A percentile compares a stretch with the other conserved stretches of the same genome.
These are phyloP conservation scores for Kryptopterus vitreolus DNA, from an alignment of 2,797 vertebrate genomes.

Conservation along the genomic window DNA sequence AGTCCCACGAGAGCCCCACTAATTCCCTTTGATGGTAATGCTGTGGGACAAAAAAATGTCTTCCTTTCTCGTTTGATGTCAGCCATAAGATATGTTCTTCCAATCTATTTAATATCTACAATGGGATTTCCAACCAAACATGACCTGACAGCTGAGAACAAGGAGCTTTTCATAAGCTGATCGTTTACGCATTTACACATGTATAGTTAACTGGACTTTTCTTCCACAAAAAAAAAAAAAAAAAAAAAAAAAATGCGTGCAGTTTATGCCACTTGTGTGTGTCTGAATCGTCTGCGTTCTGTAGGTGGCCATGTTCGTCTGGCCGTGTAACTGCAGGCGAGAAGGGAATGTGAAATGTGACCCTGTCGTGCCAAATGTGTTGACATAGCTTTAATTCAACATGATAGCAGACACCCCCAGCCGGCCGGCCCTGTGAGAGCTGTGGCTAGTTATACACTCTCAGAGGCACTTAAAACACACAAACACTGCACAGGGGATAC, in stretches of 20 bases:
- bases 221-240: background rate
- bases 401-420: conserved; percentile 77
- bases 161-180: conserved; percentile 42
- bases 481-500: conserved; percentile 60
- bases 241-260: background rate
- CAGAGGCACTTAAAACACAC: conserved; percentile 78
- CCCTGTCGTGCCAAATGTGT: conserved; percentile 74
- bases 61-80: conserved; percentile 65
- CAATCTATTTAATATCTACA: conserved; percentile 61
- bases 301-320: conserved; percentile 52
- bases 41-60: conserved; percentile 57
- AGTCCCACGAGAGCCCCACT: conserved; percentile 52
- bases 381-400: conserved; percentile 82
- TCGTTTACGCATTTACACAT: conserved; percentile 47
- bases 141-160: conserved; percentile 54
- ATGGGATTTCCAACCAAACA: conserved; percentile 56
- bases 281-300: conserved; percentile 60
- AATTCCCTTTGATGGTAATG: conserved; percentile 56
- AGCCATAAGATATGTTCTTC: conserved; percentile 66
- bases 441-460: conserved; percentile 74
- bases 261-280: conserved; percentile 36
- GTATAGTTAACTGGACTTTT: conserved; percentile 22
- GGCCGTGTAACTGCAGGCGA: conserved; percentile 60
- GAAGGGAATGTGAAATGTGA: conserved; percentile 68
- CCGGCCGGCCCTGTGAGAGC: conserved; percentile 70